These are phyloP conservation scores for Ascaphus truei DNA, from an alignment of 2,113 vertebrate genomes.

Conservation along the genomic window DNA sequence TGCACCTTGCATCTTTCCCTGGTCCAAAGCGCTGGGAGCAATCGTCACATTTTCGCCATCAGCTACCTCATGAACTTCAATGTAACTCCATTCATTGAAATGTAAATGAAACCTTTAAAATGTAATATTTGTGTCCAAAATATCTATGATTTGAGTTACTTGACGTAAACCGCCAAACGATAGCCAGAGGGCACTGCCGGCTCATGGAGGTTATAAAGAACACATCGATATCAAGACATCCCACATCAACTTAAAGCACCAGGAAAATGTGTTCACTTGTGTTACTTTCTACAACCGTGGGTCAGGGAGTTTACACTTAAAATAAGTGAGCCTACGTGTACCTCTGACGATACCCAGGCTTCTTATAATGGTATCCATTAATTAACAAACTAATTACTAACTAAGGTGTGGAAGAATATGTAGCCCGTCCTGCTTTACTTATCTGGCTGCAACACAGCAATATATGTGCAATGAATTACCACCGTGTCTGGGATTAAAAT, in stretches of 20 bases:
- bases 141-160: too few species aligned
- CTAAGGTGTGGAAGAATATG: not conserved
- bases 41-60: too few species aligned
- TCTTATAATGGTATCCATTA: conserved; percentile 21
- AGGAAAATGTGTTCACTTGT: not conserved
- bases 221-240: too few species aligned
- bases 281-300: not conserved
- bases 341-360: conserved; percentile 1
- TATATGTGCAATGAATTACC: conserved; percentile 1
- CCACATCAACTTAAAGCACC: not conserved
- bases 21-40: too few species aligned
- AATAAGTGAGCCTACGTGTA: not conserved
- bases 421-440: not conserved
- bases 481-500: not conserved
- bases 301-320: conserved; percentile 3
- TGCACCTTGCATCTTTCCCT: too few species aligned
- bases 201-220: not conserved
- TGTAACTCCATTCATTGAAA: too few species aligned
- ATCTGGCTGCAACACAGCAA: not conserved
- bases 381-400: conserved; percentile 23
- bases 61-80: too few species aligned
- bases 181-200: conserved; percentile 1
- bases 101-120: too few species aligned
- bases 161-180: too few species aligned
- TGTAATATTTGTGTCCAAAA: too few species aligned